Evolutionary conservation across 2,888 invertebrate genomes (phyloP), one percentile per base, ranked within the genome.

Genomic region (Lysandra bellargus): DNA sequence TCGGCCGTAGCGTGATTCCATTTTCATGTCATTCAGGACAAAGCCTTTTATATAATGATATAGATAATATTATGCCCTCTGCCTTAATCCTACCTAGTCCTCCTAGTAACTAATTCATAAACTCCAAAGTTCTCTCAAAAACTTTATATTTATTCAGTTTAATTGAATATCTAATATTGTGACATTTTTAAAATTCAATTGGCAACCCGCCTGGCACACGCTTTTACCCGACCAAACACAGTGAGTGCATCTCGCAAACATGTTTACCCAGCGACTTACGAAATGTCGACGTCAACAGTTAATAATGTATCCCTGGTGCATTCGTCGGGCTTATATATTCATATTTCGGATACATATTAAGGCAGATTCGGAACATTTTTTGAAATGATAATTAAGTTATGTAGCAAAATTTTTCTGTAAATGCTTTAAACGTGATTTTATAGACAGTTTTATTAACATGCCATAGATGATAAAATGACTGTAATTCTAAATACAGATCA

Each of bases 161-260:
- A 44, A 75, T 75, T 23, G 49, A 53, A 76, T 30, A 75, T 53
- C 60, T 61, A 80, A 78, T 76, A 37, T 78, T 75, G 57, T 9
- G 17, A 33, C 30, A 14, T 76, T 57, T 76, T 76, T 76, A 53
- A 75, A 76, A 76, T 76, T 76, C 53, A 76, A 76, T 76, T 53
- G 53, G 53, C 17, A 53, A 53, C 53, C 33, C 30, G 30, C 14
- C 60, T 78, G 75, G 80, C 72, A 79, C 80, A 81, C 75, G 82
- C 81, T 82, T 81, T 82, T 81, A 82, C 79, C 78, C 69, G 74
- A 74, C 14, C 79, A 82, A 81, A 82, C 78, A 82, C 60, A 74
- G 74, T 60, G 79, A 74, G 75, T 44, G 74, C 79, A 44, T 17
- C 60, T 5, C 12, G 74, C 74, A 79, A 79, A 75, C 75, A 75